These are phyloP conservation scores for Nasonia giraulti DNA, from an alignment of 1,140 invertebrate genomes.

Conservation along the genomic window DNA sequence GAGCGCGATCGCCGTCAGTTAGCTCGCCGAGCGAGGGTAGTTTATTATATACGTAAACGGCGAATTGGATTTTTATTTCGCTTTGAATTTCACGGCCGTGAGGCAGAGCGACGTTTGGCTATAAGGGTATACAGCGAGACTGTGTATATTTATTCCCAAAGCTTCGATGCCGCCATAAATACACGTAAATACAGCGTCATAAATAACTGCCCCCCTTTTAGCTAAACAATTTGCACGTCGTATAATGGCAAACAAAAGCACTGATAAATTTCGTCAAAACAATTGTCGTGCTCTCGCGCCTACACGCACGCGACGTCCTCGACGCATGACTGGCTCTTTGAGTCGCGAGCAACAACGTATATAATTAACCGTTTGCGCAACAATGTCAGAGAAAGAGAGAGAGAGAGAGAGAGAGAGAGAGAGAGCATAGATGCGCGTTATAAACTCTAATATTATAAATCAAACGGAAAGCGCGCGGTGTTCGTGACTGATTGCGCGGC, in stretches of 20 bases:
- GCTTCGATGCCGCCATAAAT: conserved; percentile 27
- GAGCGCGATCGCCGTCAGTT: background rate
- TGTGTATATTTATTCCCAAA: background rate
- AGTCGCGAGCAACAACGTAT: background rate
- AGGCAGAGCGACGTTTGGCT: too few species aligned
- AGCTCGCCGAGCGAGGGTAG: background rate
- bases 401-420: too few species aligned
- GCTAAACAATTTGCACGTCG: background rate
- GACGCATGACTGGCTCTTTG: conserved; percentile 11
- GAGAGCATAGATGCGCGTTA: background rate
- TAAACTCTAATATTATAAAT: conserved; percentile 30
- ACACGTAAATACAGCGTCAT: background rate
- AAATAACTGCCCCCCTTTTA: conserved; percentile 16
- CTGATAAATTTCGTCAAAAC: conserved; percentile 33
- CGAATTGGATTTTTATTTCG: too few species aligned
- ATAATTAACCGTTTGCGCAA: conserved; percentile 36
- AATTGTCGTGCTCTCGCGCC: conserved; percentile 26
- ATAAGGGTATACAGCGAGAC: background rate
- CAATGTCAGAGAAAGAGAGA: background rate
- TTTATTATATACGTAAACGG: too few species aligned
- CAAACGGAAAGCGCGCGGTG: background rate
- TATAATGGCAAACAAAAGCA: background rate
- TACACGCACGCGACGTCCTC: too few species aligned
- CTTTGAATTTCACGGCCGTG: background rate
- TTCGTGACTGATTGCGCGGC: conserved; percentile 34